Evolutionary conservation across 2,113 vertebrate genomes (phyloP).

Genomic region (Macquaria ambigua): DNA sequence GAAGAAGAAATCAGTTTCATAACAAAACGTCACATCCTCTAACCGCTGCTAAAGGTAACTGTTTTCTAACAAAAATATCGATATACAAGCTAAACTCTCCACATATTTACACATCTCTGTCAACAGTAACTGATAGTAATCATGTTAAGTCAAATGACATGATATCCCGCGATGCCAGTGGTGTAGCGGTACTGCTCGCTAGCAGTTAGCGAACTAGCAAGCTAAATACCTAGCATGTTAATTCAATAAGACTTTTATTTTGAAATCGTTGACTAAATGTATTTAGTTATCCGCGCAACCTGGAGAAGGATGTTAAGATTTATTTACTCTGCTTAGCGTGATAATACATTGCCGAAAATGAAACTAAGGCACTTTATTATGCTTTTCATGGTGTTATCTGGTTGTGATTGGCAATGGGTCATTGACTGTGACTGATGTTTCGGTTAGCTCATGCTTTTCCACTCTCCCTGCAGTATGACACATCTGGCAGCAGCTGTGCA

Average conservation of each 20-base stretch:
- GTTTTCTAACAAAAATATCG: background rate
- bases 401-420: background rate
- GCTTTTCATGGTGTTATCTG: background rate
- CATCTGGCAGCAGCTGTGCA: slow-evolving; percentile 16
- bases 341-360: background rate
- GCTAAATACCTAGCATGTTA: background rate
- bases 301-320: background rate
- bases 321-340: background rate
- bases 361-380: too few relatives aligned
- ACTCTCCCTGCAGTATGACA: background rate
- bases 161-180: too few relatives aligned
- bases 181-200: accelerated
- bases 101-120: background rate
- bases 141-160: background rate
- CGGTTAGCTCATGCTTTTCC: background rate
- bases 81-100: accelerated
- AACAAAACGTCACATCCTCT: slow-evolving; percentile 70
- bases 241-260: slow-evolving; percentile 46
- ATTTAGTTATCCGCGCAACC: background rate
- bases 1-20: slow-evolving; percentile 56
- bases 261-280: slow-evolving; percentile 3
- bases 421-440: background rate
- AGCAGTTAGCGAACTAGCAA: background rate
- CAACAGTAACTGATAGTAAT: too few relatives aligned
- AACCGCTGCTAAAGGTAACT: slow-evolving; percentile 68